Evolutionary conservation across 2,113 vertebrate species (phyloP), one percentile per base, ranked within the genome.

Genomic region (Himantopus leucocephalus): DNA sequence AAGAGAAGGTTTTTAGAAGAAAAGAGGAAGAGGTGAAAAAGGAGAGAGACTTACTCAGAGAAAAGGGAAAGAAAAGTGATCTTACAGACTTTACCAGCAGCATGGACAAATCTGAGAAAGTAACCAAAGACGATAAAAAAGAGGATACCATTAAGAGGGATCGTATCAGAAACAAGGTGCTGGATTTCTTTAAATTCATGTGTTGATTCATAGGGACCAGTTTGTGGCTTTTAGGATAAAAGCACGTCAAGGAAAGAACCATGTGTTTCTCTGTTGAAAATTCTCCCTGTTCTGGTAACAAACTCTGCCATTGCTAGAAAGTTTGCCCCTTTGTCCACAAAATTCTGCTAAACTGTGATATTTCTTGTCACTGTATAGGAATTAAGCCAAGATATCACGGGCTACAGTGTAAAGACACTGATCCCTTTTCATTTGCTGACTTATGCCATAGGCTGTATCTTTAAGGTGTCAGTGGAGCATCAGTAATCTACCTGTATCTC

Each of bases 161-260:
- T 94, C 98, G 99, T 43, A 98, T 99, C 87, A 98, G 99, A 96
- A 99, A 99, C 97, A 99, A 99, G 99, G 99, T 99, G 93, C 97
- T 96, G 85, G 70, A 94, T 97, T 95, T 97, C 55, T 75, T 96
- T 92, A 73, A 77, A 92, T 92, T 90, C 82, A 2, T 84, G 14
- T 90, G 77, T 95, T 94, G 14, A 74, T 97, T 95, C 79, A 12
- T 52, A 85, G 84, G 59, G 56, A 78, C 50, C 37, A 43, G 39
- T 90, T 37, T 70, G 75, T 88, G 34, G 16, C 14, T 37, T 83
- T 85, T 88, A 80, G 39, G 68, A 55, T 82, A 85, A 90, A 79
- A 73, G 14, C 60, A 29, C 43, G 60, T 83, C 22, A 77, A 81
- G 84, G 68, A 53, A 88, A 93, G 81, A 86, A 68, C 58, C 34